phyloP scores from a whole-genome alignment of 2,797 vertebrate genomes.

The Xiphorhynchus erythropygius region DNA sequence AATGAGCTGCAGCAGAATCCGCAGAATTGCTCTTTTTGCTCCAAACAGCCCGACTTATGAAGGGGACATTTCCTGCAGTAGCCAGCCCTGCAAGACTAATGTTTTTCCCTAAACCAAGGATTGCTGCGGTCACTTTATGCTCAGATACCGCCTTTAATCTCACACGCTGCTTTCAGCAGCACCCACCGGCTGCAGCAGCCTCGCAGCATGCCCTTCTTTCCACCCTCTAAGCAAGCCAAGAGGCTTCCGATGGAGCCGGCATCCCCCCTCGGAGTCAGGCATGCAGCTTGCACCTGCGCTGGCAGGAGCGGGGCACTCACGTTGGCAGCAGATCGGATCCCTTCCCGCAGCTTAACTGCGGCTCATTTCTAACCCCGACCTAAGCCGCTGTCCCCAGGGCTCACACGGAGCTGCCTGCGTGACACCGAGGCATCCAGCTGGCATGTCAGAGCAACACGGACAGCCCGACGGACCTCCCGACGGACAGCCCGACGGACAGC shows the following conservation, averaged over 20 bases:
- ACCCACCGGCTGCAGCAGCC: neutral
- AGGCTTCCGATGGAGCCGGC: neutral
- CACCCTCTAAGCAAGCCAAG: neutral
- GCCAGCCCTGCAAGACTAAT: neutral
- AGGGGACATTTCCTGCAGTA: neutral
- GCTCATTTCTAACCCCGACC: neutral
- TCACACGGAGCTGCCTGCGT: neutral
- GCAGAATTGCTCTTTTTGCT: neutral
- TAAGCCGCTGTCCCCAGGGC: constrained; percentile 1
- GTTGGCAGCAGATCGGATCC: neutral
- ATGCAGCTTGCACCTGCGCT: constrained; percentile 7
- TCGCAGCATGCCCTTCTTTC: neutral
- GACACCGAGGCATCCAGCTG: neutral
- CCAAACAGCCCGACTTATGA: neutral
- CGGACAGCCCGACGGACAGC: neutral
- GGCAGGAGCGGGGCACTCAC: constrained; percentile 30
- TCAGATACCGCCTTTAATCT: neutral
- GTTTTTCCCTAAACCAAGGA: neutral
- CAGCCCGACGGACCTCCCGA: neutral
- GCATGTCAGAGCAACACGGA: neutral
- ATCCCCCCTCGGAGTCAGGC: constrained; percentile 6
- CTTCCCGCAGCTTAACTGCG: constrained; percentile 3
- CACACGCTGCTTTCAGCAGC: neutral
- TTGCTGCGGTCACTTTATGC: neutral
- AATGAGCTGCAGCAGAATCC: neutral